Evolutionary conservation across 2,888 invertebrate species (phyloP).

Genomic region (Phyllotreta striolata): DNA sequence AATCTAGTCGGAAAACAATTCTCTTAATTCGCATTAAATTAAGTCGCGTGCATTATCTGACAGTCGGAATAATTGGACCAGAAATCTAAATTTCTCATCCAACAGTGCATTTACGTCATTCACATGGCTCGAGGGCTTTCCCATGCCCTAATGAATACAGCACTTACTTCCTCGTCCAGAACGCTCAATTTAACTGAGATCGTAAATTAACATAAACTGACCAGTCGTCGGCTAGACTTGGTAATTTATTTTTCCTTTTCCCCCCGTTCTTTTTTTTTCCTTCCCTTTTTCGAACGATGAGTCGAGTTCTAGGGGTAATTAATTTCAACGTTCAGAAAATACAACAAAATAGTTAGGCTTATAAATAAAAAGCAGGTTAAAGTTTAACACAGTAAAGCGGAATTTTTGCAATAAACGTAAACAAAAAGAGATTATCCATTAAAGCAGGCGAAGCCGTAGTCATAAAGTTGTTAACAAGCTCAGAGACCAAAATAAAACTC

Average conservation of each 20-base stretch:
- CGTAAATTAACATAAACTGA: conserved; percentile 13
- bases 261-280: not conserved
- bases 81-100: conserved; percentile 9
- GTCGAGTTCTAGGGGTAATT: too few species aligned
- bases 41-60: conserved; percentile 4
- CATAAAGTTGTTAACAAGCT: conserved; percentile 28
- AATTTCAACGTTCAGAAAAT: too few species aligned
- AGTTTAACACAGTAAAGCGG: not conserved
- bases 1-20: too few species aligned
- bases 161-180: conserved; percentile 10
- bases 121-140: conserved; percentile 16
- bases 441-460: conserved; percentile 16
- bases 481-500: conserved; percentile 25
- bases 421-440: conserved; percentile 23
- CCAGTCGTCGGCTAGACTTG: not conserved
- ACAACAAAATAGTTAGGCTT: too few species aligned
- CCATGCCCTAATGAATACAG: conserved; percentile 18
- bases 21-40: not conserved
- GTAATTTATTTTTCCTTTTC: not conserved
- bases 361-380: too few species aligned
- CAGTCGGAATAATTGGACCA: not conserved
- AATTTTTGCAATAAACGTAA: conserved; percentile 6
- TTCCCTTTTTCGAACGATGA: too few species aligned
- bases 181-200: conserved; percentile 14
- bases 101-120: conserved; percentile 22